Conservation (phyloP, 2,888 invertebrate species). For the Camponotus fellah region DNA sequence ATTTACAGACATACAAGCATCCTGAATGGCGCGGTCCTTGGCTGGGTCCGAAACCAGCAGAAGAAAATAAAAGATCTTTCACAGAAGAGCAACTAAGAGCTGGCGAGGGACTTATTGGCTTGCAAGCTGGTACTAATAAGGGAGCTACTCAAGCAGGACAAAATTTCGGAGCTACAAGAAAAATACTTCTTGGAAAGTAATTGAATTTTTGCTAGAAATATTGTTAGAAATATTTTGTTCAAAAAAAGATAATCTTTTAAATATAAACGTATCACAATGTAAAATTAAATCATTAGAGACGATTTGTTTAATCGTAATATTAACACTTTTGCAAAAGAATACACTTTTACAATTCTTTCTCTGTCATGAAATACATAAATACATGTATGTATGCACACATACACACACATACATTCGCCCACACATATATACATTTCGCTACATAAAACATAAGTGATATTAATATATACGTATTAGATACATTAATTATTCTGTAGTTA, state of each 20-base stretch:
- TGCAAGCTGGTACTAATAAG: constrained; percentile 95
- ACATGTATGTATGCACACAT: too few relatives aligned
- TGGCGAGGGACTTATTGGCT: constrained; percentile 93
- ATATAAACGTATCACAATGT: neutral
- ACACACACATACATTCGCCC: too few relatives aligned
- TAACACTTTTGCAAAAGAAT: constrained; percentile 3
- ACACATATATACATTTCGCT: neutral
- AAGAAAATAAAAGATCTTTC: constrained; percentile 90
- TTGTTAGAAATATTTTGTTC: constrained; percentile 9
- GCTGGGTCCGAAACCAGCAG: constrained; percentile 94
- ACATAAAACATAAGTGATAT: neutral
- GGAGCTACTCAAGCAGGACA: constrained; percentile 95
- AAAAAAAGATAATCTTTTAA: neutral
- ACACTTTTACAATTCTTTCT: neutral
- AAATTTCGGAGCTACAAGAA: constrained; percentile 94
- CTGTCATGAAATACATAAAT: neutral
- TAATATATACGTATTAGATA: neutral
- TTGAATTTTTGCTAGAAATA: constrained; percentile 15
- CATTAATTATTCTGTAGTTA: neutral
- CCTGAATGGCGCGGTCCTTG: constrained; percentile 94
- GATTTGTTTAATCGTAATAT: neutral
- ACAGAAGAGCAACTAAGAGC: constrained; percentile 91
- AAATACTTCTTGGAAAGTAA: constrained; percentile 93
- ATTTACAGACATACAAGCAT: constrained; percentile 91
- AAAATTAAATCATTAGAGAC: neutral